Base-by-base conservation (phyloP, 2,797 vertebrate genomes). In the Acestrorhynchus altus region DNA sequence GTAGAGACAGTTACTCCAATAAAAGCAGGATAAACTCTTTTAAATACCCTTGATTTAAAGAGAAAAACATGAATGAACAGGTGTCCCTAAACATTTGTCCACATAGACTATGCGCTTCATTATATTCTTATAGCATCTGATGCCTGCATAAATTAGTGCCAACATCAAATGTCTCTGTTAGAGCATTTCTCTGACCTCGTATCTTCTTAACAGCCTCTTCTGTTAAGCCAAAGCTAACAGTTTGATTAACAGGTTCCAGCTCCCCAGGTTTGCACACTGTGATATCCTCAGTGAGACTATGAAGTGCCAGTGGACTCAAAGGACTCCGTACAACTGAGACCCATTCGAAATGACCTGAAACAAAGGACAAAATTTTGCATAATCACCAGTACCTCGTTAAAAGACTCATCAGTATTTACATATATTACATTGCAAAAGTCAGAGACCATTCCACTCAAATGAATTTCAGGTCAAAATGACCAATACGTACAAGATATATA, bases 261-360 rank as follows among this genome's bases (percentile, higher is more conserved):
- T 24, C 18, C 16, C 16, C 22, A 56, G 51, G n/a, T 52, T 52
- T 52, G 8, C 2, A 52, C 4, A 1, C 51, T 9, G 51, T 61
- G 28, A 52, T 26, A 22, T 60, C 35, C 35, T 60, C 39, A 2
- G 0, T 8, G 2, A 22, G 73, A 69, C 24, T 72, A 13, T 15
- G 12, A 18, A 68, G 57, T 66, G 54, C 64, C 76, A 6, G 65
- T 28, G 63, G 63, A 35, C 57, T 68, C 31, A 22, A 6, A 35
- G 31, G 31, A 35, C 31, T 35, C 31, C 6, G 22, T 42, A 42
- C 28, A 20, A 18, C 39, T 65, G 64, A 75, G 72, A 69, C 73
- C 78, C 64, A 69, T n/a, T n/a, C n/a, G 46, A 54, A 72, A 59
- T 70, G 51, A 79, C 64, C 64, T 74, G 59, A 74, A 68, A 56